Base-by-base conservation (phyloP, 2,888 invertebrate species). In the Muscina levida region DNA sequence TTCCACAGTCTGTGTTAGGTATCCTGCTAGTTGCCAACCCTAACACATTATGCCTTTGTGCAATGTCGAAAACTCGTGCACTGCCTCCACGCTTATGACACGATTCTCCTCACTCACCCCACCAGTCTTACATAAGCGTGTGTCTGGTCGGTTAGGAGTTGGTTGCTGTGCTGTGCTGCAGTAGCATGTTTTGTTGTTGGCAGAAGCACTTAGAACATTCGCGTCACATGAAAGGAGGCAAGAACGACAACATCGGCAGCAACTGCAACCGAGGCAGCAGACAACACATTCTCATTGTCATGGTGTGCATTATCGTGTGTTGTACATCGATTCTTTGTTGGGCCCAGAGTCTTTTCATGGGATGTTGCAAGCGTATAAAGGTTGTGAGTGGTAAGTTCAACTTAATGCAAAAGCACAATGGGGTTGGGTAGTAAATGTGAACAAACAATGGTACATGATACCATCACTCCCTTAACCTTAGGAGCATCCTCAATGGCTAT, bases 21-120 rank as follows among this genome's bases (percentile, higher is more conserved):
- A n/a, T n/a, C n/a, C n/a, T n/a, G n/a, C n/a, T n/a, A n/a, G n/a
- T 4, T 44, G 75, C 46, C 48, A 24, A 66, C 71, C 66, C 74
- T 77, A 53, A 8, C 10, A 1, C 10, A 19, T 3, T 11, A 39
- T 48, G 62, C 19, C 19, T 31, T 19, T 19, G 51, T 22, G 62
- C 56, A 24, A 31, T 84, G 87, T 86, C 75, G 86, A 88, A 89
- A 88, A 86, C 85, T 70, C 73, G 72, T 85, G 86, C 87, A 87
- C 85, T 72, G 22, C 88, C 88, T 84, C 89, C 88, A 88, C 87
- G 85, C 86, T 89, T 68, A 71, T 46, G 74, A 57, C 82, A 74
- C 70, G 62, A 72, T 68, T 24, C 31, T 31, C 46, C 37, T 67
- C 42, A 66, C 66, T 79, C 22, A 59, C 37, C 19, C 46, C 62